Percentiles rank a stretch among this genome's conserved stretches.
Conservation (phyloP, 2,888 invertebrate species). For the Polia nebulosa region DNA sequence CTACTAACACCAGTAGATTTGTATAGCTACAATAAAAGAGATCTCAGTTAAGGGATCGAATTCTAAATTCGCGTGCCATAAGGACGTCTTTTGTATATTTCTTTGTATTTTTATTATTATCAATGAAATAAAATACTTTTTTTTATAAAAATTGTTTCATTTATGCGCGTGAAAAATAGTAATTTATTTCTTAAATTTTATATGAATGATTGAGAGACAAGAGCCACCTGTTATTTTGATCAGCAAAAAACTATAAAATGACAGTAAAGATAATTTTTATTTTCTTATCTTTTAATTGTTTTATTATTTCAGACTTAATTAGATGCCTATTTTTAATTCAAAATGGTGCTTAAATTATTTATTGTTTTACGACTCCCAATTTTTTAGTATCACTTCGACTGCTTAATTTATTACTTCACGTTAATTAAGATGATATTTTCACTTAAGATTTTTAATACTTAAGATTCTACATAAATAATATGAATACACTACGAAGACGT, state of each 20-base stretch:
- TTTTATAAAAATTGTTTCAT: constrained; percentile 21
- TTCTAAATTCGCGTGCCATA: constrained; percentile 86
- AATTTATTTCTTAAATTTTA: neutral
- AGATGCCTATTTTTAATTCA: constrained; percentile 4
- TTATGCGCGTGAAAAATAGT: neutral
- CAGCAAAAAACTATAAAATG: neutral
- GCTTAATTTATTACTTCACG: constrained; percentile 6
- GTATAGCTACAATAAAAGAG: constrained; percentile 64
- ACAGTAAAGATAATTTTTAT: neutral
- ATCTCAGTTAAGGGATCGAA: constrained; percentile 77
- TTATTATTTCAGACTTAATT: neutral
- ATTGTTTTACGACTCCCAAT: constrained; percentile 7
- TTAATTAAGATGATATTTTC: constrained; percentile 17
- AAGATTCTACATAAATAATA: neutral
- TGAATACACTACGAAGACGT: neutral
- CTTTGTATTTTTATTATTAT: constrained; percentile 62
- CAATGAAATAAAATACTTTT: constrained; percentile 57
- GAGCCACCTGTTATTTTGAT: neutral
- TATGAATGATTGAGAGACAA: neutral
- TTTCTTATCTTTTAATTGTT: neutral
- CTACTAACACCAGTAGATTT: constrained; percentile 41
- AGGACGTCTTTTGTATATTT: constrained; percentile 75
- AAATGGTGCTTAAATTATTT: constrained; percentile 12
- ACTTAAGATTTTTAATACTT: neutral
- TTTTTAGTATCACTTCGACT: constrained; percentile 7